phyloP scores from a whole-genome alignment of 2,888 invertebrate genomes.

The Lypha dubia region DNA sequence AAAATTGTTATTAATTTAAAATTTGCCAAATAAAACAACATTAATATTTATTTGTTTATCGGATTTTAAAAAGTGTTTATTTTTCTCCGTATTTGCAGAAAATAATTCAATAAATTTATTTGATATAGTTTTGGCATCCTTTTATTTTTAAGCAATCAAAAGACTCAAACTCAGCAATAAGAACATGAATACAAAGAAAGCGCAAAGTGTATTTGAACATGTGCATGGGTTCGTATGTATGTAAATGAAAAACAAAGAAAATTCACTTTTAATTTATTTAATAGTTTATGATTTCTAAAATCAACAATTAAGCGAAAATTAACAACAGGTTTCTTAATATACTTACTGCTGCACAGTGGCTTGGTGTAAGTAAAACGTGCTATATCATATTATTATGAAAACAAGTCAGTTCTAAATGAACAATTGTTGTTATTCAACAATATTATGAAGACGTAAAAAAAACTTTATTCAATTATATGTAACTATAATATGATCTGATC shows the following conservation, averaged over 20 bases:
- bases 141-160: conserved; percentile 6
- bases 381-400: too few relatives aligned
- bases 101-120: conserved; percentile 9
- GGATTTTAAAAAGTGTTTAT: conserved; percentile 4
- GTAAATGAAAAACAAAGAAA: conserved; percentile 27
- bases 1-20: conserved; percentile 18
- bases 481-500: too few relatives aligned
- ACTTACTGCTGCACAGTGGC: conserved; percentile 10
- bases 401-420: too few relatives aligned
- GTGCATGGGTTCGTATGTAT: too few relatives aligned
- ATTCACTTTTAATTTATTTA: conserved; percentile 44
- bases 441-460: too few relatives aligned
- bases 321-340: conserved; percentile 50
- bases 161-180: conserved; percentile 1
- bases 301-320: conserved; percentile 27
- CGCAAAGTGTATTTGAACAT: neutral
- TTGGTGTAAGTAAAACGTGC: neutral
- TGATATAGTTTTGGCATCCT: conserved; percentile 55
- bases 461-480: too few relatives aligned
- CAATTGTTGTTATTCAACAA: too few relatives aligned
- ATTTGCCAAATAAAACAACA: conserved; percentile 9
- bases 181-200: neutral
- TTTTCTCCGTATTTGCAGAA: neutral
- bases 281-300: conserved; percentile 24
- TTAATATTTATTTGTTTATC: conserved; percentile 11